These are phyloP conservation scores for Cettia cetti DNA, from an alignment of 2,113 vertebrate species.

Conservation along the genomic window DNA sequence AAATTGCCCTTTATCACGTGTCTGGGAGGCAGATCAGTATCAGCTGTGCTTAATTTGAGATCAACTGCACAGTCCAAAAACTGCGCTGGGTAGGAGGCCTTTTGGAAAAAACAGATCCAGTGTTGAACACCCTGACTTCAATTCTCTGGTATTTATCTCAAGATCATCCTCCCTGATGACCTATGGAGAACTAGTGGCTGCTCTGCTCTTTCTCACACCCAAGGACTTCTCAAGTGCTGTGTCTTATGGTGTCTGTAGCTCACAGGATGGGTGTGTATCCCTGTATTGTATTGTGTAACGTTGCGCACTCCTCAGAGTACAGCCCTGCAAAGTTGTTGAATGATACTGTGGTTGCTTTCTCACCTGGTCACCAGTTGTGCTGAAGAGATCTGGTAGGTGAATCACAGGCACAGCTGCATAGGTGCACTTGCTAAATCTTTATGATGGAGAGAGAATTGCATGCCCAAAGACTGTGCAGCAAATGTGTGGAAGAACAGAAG, in stretches of 20 bases:
- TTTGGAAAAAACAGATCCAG: neutral
- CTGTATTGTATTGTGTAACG: fast-evolving
- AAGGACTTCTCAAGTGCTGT: neutral
- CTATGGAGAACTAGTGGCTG: neutral
- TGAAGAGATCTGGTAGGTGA: neutral
- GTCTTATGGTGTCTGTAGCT: neutral
- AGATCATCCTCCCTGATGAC: neutral
- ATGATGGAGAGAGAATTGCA: neutral
- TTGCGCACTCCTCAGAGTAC: neutral
- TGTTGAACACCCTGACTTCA: neutral
- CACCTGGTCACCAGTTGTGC: neutral
- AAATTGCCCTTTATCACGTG: neutral
- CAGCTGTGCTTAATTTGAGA: neutral
- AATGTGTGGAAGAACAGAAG: neutral
- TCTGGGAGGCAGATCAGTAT: neutral
- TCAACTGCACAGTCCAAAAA: neutral
- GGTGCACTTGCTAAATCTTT: neutral
- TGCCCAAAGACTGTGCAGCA: neutral
- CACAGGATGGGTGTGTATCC: neutral
- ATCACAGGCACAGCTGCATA: neutral
- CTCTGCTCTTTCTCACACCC: neutral
- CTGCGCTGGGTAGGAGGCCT: neutral
- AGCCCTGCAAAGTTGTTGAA: neutral
- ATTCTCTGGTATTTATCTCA: neutral
- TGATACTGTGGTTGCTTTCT: neutral